Conservation (phyloP, 2,888 invertebrate genomes). For the Catocala sponsa region DNA sequence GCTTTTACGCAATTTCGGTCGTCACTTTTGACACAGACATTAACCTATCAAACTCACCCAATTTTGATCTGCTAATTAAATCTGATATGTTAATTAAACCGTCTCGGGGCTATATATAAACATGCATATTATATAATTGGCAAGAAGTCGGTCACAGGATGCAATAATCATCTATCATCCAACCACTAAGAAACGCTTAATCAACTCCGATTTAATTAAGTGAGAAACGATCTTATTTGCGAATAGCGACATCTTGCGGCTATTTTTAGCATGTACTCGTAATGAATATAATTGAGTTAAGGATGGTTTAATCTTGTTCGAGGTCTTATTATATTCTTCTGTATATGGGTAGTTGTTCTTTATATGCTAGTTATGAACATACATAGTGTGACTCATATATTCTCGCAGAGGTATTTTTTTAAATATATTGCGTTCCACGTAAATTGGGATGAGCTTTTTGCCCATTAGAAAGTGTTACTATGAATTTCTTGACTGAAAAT, state of each 20-base stretch:
- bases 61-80: constrained; percentile 33
- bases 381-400: no score
- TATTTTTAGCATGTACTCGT: constrained; percentile 50
- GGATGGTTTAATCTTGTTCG: not conserved
- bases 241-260: constrained; percentile 48
- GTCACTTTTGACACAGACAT: not conserved
- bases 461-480: no score
- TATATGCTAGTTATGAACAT: no score
- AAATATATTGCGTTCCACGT: no score
- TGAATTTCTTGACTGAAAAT: no score
- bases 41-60: constrained; percentile 10
- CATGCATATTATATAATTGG: constrained; percentile 13
- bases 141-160: constrained; percentile 43
- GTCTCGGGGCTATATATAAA: constrained; percentile 12
- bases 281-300: not conserved
- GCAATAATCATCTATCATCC: constrained; percentile 76
- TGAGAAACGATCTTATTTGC: constrained; percentile 72
- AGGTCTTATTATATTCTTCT: no score
- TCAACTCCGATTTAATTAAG: constrained; percentile 81
- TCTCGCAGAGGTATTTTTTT: no score
- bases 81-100: constrained; percentile 45
- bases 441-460: no score
- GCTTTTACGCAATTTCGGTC: not conserved
- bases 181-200: constrained; percentile 73
- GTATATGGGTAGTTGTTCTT: no score